phyloP scores from a whole-genome alignment of 1,140 invertebrate genomes.

The Aradophagus sp. region DNA sequence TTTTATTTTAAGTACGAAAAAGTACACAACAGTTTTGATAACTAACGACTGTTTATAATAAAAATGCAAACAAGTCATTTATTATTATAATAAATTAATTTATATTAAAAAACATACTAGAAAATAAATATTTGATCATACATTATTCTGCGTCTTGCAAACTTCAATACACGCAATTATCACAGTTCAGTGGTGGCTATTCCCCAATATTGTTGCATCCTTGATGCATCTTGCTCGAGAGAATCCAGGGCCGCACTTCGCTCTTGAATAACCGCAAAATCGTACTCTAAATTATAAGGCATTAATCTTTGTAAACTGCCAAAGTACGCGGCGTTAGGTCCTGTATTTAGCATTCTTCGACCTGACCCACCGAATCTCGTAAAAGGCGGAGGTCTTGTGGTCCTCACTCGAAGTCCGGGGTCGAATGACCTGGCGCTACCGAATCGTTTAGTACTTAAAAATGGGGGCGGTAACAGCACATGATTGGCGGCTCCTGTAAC shows the following conservation, averaged over 20 bases:
- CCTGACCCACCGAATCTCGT: conserved; percentile 71
- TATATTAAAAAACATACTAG: too few species aligned
- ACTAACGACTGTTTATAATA: too few species aligned
- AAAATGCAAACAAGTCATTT: too few species aligned
- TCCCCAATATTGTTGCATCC: conserved; percentile 92
- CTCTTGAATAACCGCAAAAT: conserved; percentile 87
- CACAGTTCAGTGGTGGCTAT: conserved; percentile 88
- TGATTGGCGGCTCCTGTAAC: conserved; percentile 3
- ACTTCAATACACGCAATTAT: too few species aligned
- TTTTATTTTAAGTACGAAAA: too few species aligned
- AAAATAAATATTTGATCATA: too few species aligned
- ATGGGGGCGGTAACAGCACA: conserved; percentile 68
- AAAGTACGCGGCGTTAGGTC: conserved; percentile 89
- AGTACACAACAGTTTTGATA: too few species aligned
- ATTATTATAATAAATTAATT: too few species aligned
- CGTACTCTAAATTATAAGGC: conserved; percentile 89
- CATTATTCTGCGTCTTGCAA: too few species aligned
- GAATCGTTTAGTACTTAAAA: conserved; percentile 82
- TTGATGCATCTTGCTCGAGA: conserved; percentile 81
- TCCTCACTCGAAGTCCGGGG: conserved; percentile 65
- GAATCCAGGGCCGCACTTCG: conserved; percentile 81
- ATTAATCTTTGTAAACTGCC: conserved; percentile 87
- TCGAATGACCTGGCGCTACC: conserved; percentile 85
- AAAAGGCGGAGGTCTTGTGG: conserved; percentile 60
- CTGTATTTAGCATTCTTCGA: conserved; percentile 78